Conservation (phyloP, 1,140 invertebrate genomes). For the Drosophila chauvacae region DNA sequence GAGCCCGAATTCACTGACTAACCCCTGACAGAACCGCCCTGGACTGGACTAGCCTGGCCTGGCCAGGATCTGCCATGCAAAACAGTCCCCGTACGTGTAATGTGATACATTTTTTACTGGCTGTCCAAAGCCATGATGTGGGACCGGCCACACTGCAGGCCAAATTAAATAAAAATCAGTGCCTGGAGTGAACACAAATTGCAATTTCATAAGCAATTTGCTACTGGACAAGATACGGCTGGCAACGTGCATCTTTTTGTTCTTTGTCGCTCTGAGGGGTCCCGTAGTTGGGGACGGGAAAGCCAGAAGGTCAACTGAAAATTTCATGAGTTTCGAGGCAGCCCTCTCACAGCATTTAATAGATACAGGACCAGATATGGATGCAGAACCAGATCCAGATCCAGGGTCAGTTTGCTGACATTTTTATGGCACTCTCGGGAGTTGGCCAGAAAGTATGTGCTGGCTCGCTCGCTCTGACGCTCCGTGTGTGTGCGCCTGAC, state of each 20-base stretch:
- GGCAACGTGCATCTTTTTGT: constrained; percentile 17
- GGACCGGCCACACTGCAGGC: constrained; percentile 53
- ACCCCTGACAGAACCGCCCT: not conserved
- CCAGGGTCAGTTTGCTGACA: constrained; percentile 57
- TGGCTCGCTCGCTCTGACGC: constrained; percentile 1
- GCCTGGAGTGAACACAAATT: constrained; percentile 74
- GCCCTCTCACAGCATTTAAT: constrained; percentile 49
- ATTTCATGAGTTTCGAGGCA: constrained; percentile 57
- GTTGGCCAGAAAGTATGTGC: constrained; percentile 37
- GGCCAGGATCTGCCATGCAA: constrained; percentile 56
- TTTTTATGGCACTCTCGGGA: constrained; percentile 75
- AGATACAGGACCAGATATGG: constrained; percentile 23
- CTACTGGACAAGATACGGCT: constrained; percentile 40
- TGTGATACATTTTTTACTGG: constrained; percentile 63
- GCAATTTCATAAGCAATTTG: constrained; percentile 84
- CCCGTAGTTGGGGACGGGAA: not conserved
- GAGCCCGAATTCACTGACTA: constrained; percentile 11
- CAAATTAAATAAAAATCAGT: constrained; percentile 81
- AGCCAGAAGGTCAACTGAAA: constrained; percentile 56
- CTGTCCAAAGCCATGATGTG: constrained; percentile 11
- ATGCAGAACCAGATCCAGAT: constrained; percentile 16
- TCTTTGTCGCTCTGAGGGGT: not conserved
- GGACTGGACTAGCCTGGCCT: constrained; percentile 28
- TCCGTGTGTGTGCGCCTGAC: constrained; percentile 63
- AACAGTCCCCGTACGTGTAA: constrained; percentile 66